Percentiles rank a stretch among this genome's conserved stretches.
Evolutionary conservation across 2,113 vertebrate species (phyloP).

Genomic region (Turdus rufiventris): DNA sequence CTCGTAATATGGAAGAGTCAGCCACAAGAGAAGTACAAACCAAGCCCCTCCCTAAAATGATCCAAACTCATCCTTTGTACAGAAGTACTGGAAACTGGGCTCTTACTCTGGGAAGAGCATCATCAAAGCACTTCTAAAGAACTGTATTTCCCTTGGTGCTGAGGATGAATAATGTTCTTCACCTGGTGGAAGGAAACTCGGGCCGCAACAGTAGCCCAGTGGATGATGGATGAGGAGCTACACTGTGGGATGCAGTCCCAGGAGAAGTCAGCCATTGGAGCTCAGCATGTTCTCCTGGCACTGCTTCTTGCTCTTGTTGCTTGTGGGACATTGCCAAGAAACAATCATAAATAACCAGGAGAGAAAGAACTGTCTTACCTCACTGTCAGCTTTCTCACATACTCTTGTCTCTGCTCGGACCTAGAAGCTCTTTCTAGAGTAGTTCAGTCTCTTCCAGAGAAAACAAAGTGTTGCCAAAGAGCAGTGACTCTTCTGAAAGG

Average conservation of each 20-base stretch:
- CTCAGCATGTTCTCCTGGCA: neutral
- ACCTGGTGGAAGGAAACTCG: neutral
- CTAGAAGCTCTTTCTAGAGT: neutral
- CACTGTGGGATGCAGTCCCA: accelerated
- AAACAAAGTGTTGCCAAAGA: neutral
- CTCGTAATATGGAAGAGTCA: conserved; percentile 7
- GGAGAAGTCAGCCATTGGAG: neutral
- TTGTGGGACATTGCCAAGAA: neutral
- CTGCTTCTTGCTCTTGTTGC: neutral
- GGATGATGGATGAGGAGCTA: neutral
- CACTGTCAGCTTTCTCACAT: neutral
- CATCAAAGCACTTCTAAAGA: neutral
- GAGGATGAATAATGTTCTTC: neutral
- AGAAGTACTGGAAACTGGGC: neutral
- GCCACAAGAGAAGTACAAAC: neutral
- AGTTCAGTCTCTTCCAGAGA: neutral
- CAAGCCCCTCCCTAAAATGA: neutral
- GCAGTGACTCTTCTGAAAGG: neutral
- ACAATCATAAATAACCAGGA: neutral
- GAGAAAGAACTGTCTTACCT: neutral
- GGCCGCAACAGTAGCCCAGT: neutral
- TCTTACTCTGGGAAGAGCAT: neutral
- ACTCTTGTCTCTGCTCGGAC: accelerated
- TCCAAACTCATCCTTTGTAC: neutral
- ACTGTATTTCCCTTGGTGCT: neutral